Percentiles rank a stretch among this genome's conserved stretches.
Conservation (phyloP, 2,113 vertebrate species). For the Setophaga petechia region DNA sequence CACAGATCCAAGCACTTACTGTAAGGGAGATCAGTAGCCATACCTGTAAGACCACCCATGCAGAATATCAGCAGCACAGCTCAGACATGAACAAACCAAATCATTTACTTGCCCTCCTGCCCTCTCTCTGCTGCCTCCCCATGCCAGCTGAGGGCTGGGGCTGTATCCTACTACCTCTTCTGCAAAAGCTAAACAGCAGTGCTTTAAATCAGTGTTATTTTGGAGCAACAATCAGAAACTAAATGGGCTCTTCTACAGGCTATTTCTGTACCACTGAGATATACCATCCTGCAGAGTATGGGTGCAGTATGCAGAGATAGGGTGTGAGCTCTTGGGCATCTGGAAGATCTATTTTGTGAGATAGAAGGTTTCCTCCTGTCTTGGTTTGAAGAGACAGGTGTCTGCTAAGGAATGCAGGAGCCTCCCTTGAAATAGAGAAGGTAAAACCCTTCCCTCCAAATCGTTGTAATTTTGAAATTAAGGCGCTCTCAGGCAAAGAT, state of each 20-base stretch:
- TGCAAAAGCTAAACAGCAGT: not conserved
- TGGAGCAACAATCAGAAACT: not conserved
- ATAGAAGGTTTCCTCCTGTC: not conserved
- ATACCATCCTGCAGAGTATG: not conserved
- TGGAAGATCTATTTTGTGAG: not conserved
- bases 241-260: not conserved
- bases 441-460: not conserved
- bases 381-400: not conserved
- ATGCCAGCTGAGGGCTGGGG: not conserved
- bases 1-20: not conserved
- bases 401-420: not conserved
- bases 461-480: not conserved
- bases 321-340: not conserved
- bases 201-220: not conserved
- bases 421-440: not conserved
- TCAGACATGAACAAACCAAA: not conserved
- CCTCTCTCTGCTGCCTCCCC: not conserved
- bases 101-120: not conserved
- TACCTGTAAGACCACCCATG: not conserved
- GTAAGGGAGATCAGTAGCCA: not conserved
- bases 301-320: not conserved
- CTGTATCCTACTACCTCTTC: not conserved
- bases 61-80: not conserved
- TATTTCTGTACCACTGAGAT: not conserved
- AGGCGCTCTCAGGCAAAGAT: not conserved